Evolutionary conservation across 2,113 vertebrate species (phyloP).

Genomic region (Poecilia latipinna): DNA sequence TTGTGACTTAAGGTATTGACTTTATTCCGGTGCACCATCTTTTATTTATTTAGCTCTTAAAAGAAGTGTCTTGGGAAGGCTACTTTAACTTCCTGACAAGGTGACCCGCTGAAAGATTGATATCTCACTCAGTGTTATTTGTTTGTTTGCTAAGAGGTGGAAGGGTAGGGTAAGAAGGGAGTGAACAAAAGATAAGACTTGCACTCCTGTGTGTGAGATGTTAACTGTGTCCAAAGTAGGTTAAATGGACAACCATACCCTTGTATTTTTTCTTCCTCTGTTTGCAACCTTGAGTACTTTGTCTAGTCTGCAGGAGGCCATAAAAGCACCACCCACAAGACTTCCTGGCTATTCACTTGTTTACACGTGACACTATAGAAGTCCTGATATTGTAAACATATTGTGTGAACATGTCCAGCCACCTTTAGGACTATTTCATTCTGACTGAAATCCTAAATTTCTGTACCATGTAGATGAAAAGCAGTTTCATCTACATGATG

Average conservation of each 20-base stretch:
- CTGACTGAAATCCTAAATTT: neutral
- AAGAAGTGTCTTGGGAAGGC: constrained; percentile 81
- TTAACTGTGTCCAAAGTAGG: constrained; percentile 29
- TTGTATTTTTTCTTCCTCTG: constrained; percentile 42
- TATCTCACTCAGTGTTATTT: constrained; percentile 80
- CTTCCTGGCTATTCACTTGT: constrained; percentile 5
- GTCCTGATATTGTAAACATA: neutral
- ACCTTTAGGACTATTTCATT: neutral
- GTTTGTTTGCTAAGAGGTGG: constrained; percentile 77
- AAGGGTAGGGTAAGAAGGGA: constrained; percentile 27
- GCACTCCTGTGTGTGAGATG: constrained; percentile 28
- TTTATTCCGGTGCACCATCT: constrained; percentile 66
- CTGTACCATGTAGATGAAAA: constrained; percentile 11
- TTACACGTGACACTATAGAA: constrained; percentile 1
- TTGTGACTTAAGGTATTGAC: constrained; percentile 58
- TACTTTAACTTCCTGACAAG: constrained; percentile 85
- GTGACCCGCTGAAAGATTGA: constrained; percentile 84
- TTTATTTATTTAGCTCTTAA: constrained; percentile 80
- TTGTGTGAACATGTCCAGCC: constrained; percentile 13
- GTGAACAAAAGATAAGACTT: constrained; percentile 55
- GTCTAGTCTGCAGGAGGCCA: constrained; percentile 9
- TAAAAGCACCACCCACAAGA: neutral
- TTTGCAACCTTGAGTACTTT: constrained; percentile 21
- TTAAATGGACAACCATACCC: constrained; percentile 33
- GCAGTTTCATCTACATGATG: constrained; percentile 1